Percentiles rank a stretch among this genome's conserved stretches.
Evolutionary conservation across 2,888 invertebrate species (phyloP).

Genomic region (Heliconius sara): DNA sequence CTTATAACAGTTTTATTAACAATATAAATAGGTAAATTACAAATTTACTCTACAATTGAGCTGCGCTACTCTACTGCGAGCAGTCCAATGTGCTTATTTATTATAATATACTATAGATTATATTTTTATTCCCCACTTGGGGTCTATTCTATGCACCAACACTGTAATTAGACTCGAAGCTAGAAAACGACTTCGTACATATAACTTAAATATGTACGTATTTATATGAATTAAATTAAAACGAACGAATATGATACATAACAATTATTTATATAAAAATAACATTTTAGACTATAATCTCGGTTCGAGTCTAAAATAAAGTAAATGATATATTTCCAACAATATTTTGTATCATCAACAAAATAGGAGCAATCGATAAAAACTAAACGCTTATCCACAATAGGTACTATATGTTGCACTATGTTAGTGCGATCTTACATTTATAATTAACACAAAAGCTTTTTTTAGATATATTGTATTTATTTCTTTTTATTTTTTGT

Average conservation of each 20-base stretch:
- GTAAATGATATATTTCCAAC: neutral
- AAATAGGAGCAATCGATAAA: neutral
- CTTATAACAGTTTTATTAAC: slow-evolving; percentile 83
- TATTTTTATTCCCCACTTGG: slow-evolving; percentile 45
- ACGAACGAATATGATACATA: neutral
- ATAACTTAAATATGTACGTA: slow-evolving; percentile 13
- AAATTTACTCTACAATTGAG: slow-evolving; percentile 83
- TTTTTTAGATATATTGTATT: slow-evolving; percentile 46
- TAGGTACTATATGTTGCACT: neutral
- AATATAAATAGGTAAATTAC: slow-evolving; percentile 83
- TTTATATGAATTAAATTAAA: neutral
- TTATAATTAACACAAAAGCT: slow-evolving; percentile 26
- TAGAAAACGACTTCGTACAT: slow-evolving; percentile 29
- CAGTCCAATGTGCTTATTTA: slow-evolving; percentile 78
- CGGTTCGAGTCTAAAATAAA: slow-evolving; percentile 12
- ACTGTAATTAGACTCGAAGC: slow-evolving; percentile 52
- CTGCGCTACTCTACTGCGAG: slow-evolving; percentile 83
- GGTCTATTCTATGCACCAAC: slow-evolving; percentile 70
- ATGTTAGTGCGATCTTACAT: neutral
- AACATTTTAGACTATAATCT: neutral
- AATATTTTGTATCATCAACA: neutral
- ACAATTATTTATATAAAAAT: neutral
- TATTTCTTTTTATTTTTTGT: slow-evolving; percentile 40
- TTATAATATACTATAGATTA: slow-evolving; percentile 53
- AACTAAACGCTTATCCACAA: neutral